A percentile compares a stretch with the other conserved stretches of the same genome.
These are phyloP conservation scores for Berghia stephanieae DNA, from an alignment of 1,140 invertebrate genomes.

Conservation along the genomic window DNA sequence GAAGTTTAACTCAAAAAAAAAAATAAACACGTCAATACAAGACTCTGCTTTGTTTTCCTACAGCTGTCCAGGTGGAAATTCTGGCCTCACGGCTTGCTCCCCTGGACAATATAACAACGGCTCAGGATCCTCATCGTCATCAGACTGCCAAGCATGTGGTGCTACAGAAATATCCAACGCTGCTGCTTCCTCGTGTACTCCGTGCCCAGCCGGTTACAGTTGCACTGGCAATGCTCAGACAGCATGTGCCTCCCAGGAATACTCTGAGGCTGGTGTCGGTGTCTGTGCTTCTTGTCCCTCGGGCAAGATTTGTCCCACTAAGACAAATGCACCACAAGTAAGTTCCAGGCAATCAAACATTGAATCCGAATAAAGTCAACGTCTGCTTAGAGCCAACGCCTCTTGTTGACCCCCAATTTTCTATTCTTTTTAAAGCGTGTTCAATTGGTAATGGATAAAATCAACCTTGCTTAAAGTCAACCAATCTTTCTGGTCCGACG, in stretches of 20 bases:
- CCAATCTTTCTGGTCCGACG: too few species aligned
- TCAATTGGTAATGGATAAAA: too few species aligned
- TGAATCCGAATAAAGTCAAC: too few species aligned
- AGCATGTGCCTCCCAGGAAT: slow-evolving; percentile 34
- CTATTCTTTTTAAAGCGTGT: too few species aligned
- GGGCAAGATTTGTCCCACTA: slow-evolving; percentile 43
- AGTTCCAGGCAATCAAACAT: too few species aligned
- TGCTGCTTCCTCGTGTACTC: slow-evolving; percentile 40
- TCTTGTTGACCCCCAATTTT: too few species aligned
- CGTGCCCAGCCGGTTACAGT: slow-evolving; percentile 47
- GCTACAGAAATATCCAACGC: slow-evolving; percentile 37
- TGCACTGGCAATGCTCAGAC: slow-evolving; percentile 37
- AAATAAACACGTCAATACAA: background rate
- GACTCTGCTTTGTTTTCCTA: slow-evolving; percentile 29
- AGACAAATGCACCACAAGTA: slow-evolving; percentile 43
- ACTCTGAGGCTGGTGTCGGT: slow-evolving; percentile 36
- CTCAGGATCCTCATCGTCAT: slow-evolving; percentile 22
- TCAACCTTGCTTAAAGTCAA: too few species aligned
- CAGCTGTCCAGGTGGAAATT: slow-evolving; percentile 45
- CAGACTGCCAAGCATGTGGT: slow-evolving; percentile 41
- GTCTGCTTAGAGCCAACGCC: too few species aligned
- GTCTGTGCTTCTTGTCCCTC: slow-evolving; percentile 39
- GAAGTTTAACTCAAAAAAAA: too few species aligned
- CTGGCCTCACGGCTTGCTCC: slow-evolving; percentile 36
- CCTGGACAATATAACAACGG: slow-evolving; percentile 44